Evolutionary conservation across 2,113 vertebrate species (phyloP).

Genomic region (Vombatus ursinus): DNA sequence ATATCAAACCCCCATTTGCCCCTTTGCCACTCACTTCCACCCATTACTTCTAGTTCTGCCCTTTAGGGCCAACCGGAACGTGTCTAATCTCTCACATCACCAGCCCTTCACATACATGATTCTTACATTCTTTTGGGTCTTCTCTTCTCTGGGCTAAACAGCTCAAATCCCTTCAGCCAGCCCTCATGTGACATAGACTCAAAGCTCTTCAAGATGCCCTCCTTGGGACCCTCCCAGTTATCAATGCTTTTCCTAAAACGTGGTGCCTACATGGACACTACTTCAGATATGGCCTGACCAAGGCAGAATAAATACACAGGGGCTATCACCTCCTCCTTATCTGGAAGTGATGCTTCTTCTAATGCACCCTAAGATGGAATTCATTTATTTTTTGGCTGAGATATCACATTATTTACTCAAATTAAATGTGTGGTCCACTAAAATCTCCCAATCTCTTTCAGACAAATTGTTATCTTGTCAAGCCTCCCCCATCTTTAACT

Average conservation of each 20-base stretch:
- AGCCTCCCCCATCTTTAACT: not conserved
- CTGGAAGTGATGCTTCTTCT: not conserved
- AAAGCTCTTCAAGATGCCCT: not conserved
- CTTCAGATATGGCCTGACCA: not conserved
- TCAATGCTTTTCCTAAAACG: not conserved
- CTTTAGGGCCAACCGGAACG: not conserved
- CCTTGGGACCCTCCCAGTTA: not conserved
- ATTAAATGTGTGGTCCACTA: not conserved
- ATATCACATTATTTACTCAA: not conserved
- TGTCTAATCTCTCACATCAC: not conserved
- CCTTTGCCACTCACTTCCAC: not conserved
- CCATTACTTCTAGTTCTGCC: not conserved
- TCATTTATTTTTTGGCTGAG: not conserved
- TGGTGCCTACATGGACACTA: not conserved
- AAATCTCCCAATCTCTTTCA: not conserved
- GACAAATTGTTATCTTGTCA: not conserved
- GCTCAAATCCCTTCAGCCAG: not conserved
- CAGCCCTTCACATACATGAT: not conserved
- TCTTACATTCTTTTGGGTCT: not conserved
- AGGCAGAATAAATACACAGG: not conserved
- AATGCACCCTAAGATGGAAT: not conserved
- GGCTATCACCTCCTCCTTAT: not conserved
- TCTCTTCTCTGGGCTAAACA: not conserved
- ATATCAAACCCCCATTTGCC: not conserved
- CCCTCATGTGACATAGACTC: not conserved